phyloP scores from a whole-genome alignment of 2,113 vertebrate genomes.

The Halcyon senegalensis region DNA sequence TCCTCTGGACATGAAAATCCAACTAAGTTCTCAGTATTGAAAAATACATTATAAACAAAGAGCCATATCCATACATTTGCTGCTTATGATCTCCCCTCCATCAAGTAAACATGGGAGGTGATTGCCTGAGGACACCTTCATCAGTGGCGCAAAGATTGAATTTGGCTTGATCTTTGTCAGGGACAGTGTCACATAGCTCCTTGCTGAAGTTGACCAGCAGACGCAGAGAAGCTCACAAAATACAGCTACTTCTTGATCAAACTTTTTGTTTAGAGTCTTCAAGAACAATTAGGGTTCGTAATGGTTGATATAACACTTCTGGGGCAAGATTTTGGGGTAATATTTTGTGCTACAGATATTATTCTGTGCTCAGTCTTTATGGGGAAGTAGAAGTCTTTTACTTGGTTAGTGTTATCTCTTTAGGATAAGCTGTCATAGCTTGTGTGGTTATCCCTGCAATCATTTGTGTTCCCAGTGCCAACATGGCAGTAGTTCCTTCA shows the following conservation, averaged over 20 bases:
- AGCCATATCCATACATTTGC: neutral
- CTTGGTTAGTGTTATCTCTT: neutral
- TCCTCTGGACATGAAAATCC: neutral
- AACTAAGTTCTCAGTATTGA: neutral
- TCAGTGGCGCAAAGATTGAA: neutral
- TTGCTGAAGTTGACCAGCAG: neutral
- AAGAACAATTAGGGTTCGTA: neutral
- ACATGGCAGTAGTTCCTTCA: neutral
- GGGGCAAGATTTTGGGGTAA: neutral
- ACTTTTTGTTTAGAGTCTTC: neutral
- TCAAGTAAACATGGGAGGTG: neutral
- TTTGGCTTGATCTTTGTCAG: neutral
- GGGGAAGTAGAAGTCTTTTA: neutral
- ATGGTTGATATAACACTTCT: neutral
- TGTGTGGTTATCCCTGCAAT: neutral
- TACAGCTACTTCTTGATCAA: neutral
- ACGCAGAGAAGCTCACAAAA: neutral
- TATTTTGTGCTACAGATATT: neutral
- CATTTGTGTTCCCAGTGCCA: neutral
- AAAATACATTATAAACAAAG: neutral
- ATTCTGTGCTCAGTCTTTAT: neutral
- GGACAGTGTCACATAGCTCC: neutral
- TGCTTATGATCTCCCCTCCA: neutral
- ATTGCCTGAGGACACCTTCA: neutral
- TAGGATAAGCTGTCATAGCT: neutral